Conservation (phyloP, 2,797 vertebrate genomes). For the Iguana delicatissima region DNA sequence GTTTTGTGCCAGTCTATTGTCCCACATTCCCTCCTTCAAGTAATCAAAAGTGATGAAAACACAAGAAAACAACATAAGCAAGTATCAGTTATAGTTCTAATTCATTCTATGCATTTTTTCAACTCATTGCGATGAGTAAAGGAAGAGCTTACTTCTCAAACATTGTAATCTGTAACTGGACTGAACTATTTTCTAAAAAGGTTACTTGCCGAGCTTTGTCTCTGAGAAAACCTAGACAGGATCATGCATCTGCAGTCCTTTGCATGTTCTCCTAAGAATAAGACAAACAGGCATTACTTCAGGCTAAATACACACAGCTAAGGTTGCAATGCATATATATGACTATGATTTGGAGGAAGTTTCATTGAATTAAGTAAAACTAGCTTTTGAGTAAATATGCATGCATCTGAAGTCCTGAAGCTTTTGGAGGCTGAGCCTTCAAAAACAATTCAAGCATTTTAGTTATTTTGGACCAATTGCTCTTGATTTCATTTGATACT, state of each 20-base stretch:
- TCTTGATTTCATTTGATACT: conserved; percentile 44
- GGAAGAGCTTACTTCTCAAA: too few relatives aligned
- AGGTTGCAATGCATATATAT: background rate
- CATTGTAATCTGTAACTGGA: too few relatives aligned
- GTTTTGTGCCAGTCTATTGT: too few relatives aligned
- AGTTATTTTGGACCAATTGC: conserved; percentile 26
- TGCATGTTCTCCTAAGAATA: background rate
- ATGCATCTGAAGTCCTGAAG: fast-evolving
- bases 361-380: background rate
- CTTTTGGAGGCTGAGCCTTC: conserved; percentile 14
- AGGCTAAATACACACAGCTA: background rate
- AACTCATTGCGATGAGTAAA: too few relatives aligned
- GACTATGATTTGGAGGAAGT: background rate
- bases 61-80: too few relatives aligned
- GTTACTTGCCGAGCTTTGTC: too few relatives aligned
- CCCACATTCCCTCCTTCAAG: too few relatives aligned
- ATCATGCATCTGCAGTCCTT: background rate
- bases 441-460: conserved; percentile 28
- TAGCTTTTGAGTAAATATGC: background rate
- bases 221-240: background rate
- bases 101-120: too few relatives aligned
- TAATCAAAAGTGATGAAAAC: too few relatives aligned
- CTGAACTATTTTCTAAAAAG: too few relatives aligned
- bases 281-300: background rate
- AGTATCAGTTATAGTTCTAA: too few relatives aligned